Percentiles rank a stretch among this genome's conserved stretches.
These are phyloP conservation scores for Pantherophis guttatus DNA, from an alignment of 2,113 vertebrate species.

Conservation along the genomic window DNA sequence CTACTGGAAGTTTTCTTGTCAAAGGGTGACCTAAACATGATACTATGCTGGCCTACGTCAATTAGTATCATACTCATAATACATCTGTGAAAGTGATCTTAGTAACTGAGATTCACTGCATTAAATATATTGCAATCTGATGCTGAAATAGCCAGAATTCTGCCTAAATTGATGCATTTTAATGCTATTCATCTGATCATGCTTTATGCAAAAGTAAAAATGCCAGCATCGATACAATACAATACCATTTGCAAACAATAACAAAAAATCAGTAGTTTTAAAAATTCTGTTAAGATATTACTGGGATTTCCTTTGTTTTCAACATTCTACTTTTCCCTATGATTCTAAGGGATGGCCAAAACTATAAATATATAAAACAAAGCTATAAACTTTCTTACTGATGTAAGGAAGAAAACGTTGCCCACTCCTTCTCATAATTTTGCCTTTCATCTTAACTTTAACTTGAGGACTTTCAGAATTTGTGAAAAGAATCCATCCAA, in stretches of 20 bases:
- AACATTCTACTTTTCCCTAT: background rate
- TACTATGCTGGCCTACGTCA: background rate
- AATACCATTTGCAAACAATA: background rate
- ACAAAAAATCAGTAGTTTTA: background rate
- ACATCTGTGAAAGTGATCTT: background rate
- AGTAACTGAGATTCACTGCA: conserved; percentile 13
- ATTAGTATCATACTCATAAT: background rate
- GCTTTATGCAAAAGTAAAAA: background rate
- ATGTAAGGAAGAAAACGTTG: background rate
- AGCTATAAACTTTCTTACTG: background rate
- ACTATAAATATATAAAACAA: background rate
- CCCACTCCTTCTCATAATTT: background rate
- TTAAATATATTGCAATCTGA: conserved; percentile 37
- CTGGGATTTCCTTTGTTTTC: background rate
- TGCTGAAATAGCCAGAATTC: conserved; percentile 45
- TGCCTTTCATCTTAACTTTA: background rate
- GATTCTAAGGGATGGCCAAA: background rate
- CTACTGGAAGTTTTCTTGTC: background rate
- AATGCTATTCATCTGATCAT: background rate
- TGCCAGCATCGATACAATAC: background rate
- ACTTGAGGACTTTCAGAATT: background rate
- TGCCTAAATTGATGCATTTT: conserved; percentile 7
- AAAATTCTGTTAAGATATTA: background rate
- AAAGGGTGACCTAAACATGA: background rate
- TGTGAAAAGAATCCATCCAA: background rate